Percentiles rank a stretch among this genome's conserved stretches.
These are phyloP conservation scores for Tetranychus truncatus DNA, from an alignment of 2,888 invertebrate genomes.

Conservation along the genomic window DNA sequence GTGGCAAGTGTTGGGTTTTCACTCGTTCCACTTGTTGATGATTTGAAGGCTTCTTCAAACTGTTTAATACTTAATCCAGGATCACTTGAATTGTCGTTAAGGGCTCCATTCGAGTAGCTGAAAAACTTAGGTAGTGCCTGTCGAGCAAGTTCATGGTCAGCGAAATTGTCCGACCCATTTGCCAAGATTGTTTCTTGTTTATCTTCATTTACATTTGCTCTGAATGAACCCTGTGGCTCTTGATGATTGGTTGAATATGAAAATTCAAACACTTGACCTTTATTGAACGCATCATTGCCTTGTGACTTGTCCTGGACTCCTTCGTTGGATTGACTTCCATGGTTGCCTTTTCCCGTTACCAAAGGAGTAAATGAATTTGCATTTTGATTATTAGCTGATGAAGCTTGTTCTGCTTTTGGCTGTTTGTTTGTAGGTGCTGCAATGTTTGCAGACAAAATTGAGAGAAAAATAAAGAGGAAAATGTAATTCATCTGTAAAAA, in stretches of 20 bases:
- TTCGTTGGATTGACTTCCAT: not conserved
- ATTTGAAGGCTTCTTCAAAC: not conserved
- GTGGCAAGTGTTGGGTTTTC: not conserved
- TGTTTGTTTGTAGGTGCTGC: not conserved
- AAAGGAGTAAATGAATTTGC: not conserved
- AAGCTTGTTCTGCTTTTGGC: not conserved
- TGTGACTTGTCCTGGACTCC: not conserved
- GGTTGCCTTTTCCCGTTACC: not conserved
- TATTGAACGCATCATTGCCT: not conserved
- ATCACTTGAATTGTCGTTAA: not conserved
- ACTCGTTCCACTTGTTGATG: not conserved
- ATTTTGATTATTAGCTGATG: not conserved
- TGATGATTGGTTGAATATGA: not conserved
- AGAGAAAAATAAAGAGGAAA: not conserved
- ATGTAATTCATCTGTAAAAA: not conserved
- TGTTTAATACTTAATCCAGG: not conserved
- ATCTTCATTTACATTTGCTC: not conserved
- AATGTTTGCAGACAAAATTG: not conserved
- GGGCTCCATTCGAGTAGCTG: not conserved
- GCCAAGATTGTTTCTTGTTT: not conserved
- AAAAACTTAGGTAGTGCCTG: not conserved
- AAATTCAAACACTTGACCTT: slow-evolving; percentile 5
- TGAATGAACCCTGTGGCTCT: not conserved
- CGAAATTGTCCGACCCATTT: not conserved
- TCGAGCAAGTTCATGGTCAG: not conserved